A percentile compares a stretch with the other conserved stretches of the same genome.
These are phyloP conservation scores for Dermatemys mawii DNA, from an alignment of 2,113 vertebrate species.

Conservation along the genomic window DNA sequence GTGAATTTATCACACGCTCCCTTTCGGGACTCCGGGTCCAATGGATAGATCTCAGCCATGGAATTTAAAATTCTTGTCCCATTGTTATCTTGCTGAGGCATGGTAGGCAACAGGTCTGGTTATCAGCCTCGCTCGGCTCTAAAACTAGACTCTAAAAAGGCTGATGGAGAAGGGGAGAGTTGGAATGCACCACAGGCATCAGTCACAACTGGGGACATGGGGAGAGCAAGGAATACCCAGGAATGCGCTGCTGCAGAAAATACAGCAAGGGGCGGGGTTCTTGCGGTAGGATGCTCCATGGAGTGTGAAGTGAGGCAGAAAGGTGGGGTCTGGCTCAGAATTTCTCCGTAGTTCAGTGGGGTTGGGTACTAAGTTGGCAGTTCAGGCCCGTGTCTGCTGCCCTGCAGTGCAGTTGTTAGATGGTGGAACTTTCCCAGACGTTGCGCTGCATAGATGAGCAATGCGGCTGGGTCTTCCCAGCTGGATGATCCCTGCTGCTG, in stretches of 20 bases:
- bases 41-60: not conserved
- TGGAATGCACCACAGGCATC: not conserved
- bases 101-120: not conserved
- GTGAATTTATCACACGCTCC: constrained; percentile 50
- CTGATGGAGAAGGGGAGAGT: not conserved
- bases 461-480: not conserved
- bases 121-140: not conserved
- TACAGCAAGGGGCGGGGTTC: not conserved
- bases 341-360: not conserved
- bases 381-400: not conserved
- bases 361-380: not conserved
- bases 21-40: constrained; percentile 32
- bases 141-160: accelerated
- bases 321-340: not conserved
- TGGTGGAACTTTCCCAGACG: not conserved
- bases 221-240: not conserved
- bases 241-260: not conserved
- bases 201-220: not conserved
- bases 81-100: not conserved
- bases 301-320: not conserved
- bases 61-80: constrained; percentile 52
- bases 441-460: not conserved
- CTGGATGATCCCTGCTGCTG: not conserved
- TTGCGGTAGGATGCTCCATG: not conserved
- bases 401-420: not conserved